Conservation (phyloP, 2,113 vertebrate genomes). For the Lutjanus erythropterus region DNA sequence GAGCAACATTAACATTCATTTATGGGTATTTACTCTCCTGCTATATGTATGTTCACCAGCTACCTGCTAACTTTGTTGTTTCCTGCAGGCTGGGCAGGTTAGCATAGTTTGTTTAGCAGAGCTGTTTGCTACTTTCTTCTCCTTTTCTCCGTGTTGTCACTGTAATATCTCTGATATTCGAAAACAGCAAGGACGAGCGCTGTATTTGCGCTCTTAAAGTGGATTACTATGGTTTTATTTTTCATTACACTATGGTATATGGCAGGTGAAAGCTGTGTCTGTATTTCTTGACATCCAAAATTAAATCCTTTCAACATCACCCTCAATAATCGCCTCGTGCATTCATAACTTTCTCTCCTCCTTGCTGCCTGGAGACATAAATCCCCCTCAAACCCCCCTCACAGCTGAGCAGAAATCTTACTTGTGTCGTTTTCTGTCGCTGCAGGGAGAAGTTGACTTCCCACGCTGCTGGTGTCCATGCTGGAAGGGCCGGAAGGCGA, state of each 20-base stretch:
- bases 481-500: conserved; percentile 58
- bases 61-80: background rate
- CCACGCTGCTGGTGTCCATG: conserved; percentile 56
- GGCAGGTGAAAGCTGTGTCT: background rate
- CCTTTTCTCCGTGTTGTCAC: background rate
- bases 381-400: background rate
- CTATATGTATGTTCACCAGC: background rate
- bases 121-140: background rate
- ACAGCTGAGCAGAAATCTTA: conserved; percentile 29
- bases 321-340: background rate
- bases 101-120: background rate
- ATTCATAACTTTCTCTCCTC: background rate
- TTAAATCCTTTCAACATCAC: conserved; percentile 9
- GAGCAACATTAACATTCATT: background rate
- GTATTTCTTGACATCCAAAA: background rate
- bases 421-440: conserved; percentile 60
- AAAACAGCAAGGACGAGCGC: background rate
- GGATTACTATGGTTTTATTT: conserved; percentile 12
- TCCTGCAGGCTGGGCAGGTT: no score
- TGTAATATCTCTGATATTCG: background rate
- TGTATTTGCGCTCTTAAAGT: background rate
- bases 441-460: conserved; percentile 47
- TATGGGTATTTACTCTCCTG: background rate
- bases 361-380: background rate
- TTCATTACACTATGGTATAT: background rate